These are phyloP conservation scores for Drosophila pandora DNA, from an alignment of 1,140 invertebrate genomes.

Conservation along the genomic window DNA sequence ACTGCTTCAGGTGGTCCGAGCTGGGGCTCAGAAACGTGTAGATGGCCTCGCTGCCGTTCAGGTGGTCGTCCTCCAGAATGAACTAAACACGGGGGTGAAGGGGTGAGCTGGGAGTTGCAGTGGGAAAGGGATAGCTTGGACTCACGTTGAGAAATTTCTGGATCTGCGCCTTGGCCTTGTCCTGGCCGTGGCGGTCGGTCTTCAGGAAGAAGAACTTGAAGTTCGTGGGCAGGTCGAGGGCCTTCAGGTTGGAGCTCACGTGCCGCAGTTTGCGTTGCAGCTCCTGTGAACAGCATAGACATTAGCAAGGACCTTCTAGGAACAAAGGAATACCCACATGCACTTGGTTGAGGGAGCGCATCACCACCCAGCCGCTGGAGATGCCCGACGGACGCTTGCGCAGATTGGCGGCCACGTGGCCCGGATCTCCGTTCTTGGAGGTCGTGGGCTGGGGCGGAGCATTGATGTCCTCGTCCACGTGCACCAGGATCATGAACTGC, in stretches of 20 bases:
- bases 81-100: constrained; percentile 85
- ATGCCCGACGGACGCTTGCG: constrained; percentile 87
- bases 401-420: constrained; percentile 23
- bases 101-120: no score
- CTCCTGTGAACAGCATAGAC: constrained; percentile 85
- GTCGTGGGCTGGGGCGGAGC: constrained; percentile 53
- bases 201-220: constrained; percentile 92
- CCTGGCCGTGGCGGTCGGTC: constrained; percentile 90
- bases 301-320: background rate
- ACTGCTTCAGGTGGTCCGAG: constrained; percentile 93
- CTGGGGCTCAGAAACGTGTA: constrained; percentile 95
- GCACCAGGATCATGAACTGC: constrained; percentile 92
- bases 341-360: constrained; percentile 92
- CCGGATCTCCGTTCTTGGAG: constrained; percentile 49
- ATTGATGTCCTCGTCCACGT: constrained; percentile 87
- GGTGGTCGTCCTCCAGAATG: constrained; percentile 92
- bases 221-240: constrained; percentile 91
- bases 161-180: constrained; percentile 92
- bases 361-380: constrained; percentile 92
- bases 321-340: constrained; percentile 83
- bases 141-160: constrained; percentile 93
- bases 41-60: constrained; percentile 94
- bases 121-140: background rate
- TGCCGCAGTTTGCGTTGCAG: constrained; percentile 93
- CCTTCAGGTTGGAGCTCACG: constrained; percentile 91